Base-by-base conservation (phyloP, 1,140 invertebrate genomes). In the Pentalonia nigronervosa region DNA sequence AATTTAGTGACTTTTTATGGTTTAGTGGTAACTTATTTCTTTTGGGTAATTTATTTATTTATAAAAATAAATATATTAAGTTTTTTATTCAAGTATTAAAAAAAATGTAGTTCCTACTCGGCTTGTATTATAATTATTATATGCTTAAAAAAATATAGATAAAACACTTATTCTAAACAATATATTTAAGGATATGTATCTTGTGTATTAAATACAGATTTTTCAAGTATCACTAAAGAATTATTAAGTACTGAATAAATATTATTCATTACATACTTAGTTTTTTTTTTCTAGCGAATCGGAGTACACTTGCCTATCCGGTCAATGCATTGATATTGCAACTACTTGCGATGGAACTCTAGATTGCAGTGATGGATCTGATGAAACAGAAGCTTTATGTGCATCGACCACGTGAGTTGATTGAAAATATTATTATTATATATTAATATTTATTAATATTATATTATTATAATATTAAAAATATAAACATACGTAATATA, bases 241-340 rank as follows among this genome's bases (percentile, higher is more conserved):
- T 67, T 30, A 60, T 60, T n/a, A 67, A 67, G 30, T 67, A 67
- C 14, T n/a, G 30, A 60, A 60, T 60, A 60, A 60, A 60, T 60
- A 60, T 60, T 60, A 60, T 30, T 14, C 56, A 14, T 60, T 23
- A 23, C 9, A 60, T 60, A n/a, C 30, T 30, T n/a, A 67, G 30
- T 67, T 67, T 67, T 67, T 30, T 60, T 67, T 11, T n/a, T 67
- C 25, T 67, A 67, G 60, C 3, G 30, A 67, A 30, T 14, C 11
- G 11, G 56, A 60, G 8, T 67, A 67, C 60, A 25, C 30, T 14
- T 84, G 83, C 41, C 7, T 11, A 56, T 41, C 36, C 41, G 90
- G 90, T 7, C 94, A 95, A 87, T 96, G 95, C 94, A 95, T 96
- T 90, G 94, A 95, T 41, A 25, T 41, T 48, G 92, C 90, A 53